phyloP scores from a whole-genome alignment of 1,140 invertebrate species.

The Ladona fulva region DNA sequence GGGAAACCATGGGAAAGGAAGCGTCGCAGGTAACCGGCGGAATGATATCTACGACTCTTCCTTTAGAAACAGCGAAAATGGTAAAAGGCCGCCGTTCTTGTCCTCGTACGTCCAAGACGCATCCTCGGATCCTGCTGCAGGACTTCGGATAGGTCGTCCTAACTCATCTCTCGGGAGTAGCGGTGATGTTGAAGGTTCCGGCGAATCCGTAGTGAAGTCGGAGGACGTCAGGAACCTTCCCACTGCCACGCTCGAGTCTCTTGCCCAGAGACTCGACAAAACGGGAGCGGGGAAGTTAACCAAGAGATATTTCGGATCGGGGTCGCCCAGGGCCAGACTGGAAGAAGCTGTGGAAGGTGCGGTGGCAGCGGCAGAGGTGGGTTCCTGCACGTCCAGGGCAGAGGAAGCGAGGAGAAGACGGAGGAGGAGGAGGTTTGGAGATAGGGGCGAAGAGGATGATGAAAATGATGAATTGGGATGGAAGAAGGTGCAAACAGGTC shows the following conservation, averaged over 20 bases:
- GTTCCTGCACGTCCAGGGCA: neutral
- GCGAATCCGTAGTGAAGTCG: slow-evolving; percentile 34
- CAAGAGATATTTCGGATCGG: slow-evolving; percentile 51
- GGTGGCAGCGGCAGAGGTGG: neutral
- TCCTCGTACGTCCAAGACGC: neutral
- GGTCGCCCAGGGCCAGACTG: slow-evolving; percentile 38
- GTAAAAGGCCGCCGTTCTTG: neutral
- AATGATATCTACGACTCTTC: neutral
- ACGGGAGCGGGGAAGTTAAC: slow-evolving; percentile 24
- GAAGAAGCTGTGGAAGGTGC: neutral
- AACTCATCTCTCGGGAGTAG: slow-evolving; percentile 13
- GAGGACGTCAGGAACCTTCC: slow-evolving; percentile 42
- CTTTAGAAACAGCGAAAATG: neutral
- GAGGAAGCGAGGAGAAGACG: neutral
- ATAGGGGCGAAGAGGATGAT: neutral
- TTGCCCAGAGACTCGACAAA: slow-evolving; percentile 45
- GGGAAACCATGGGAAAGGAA: neutral
- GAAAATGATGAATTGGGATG: neutral
- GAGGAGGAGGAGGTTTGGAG: neutral
- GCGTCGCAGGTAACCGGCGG: neutral
- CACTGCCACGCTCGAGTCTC: slow-evolving; percentile 42
- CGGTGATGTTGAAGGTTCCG: slow-evolving; percentile 25
- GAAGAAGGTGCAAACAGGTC: no score
- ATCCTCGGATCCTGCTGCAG: neutral
- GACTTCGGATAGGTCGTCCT: neutral